Percentiles rank a stretch among this genome's conserved stretches.
Evolutionary conservation across 1,140 invertebrate species (phyloP).

Genomic region (Brachionus paranguensis): DNA sequence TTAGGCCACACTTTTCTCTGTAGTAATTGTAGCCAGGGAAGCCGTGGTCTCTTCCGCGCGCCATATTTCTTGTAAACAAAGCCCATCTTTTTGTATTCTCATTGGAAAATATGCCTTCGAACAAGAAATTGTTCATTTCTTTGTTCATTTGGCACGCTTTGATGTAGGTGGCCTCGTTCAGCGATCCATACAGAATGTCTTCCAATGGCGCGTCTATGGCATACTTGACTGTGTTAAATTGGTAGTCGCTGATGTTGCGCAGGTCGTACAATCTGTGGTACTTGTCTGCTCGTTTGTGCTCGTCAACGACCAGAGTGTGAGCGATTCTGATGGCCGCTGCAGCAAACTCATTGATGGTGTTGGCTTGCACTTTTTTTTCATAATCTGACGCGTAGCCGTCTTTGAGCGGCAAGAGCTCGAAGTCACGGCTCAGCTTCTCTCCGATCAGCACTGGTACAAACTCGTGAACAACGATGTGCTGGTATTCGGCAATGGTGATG

Average conservation of each 20-base stretch:
- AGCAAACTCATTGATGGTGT: constrained; percentile 17
- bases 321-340: constrained; percentile 3
- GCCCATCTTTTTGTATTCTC: not conserved
- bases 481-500: constrained; percentile 80
- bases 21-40: constrained; percentile 83
- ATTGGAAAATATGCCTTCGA: not conserved
- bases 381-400: constrained; percentile 41
- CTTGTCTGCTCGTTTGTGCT: not conserved
- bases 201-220: not conserved
- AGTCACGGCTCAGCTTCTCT: not conserved
- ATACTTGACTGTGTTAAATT: not conserved
- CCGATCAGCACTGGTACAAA: constrained; percentile 88
- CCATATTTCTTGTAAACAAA: constrained; percentile 90
- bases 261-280: not conserved
- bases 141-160: not conserved
- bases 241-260: not conserved
- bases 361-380: not conserved
- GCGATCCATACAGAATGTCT: not conserved
- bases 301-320: not conserved
- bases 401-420: not conserved
- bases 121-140: not conserved
- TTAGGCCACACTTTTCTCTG: constrained; percentile 70
- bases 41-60: constrained; percentile 85
- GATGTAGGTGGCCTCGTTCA: not conserved
- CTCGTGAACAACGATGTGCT: constrained; percentile 89